phyloP scores from a whole-genome alignment of 1,140 invertebrate genomes.

The Atopsyche davidsoni region DNA sequence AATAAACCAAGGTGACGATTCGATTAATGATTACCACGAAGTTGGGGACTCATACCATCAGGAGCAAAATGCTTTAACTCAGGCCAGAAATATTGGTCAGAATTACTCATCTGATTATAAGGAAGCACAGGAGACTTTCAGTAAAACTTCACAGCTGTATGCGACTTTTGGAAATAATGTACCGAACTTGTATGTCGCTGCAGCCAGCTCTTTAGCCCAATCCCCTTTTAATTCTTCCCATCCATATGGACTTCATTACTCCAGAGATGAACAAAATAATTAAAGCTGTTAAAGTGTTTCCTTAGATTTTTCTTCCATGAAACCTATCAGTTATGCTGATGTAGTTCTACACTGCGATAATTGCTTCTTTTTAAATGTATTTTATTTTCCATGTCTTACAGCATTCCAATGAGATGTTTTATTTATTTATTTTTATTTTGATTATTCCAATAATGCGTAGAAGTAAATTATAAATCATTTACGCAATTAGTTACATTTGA shows the following conservation, averaged over 20 bases:
- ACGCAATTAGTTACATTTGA: too few species aligned
- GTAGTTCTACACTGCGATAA: too few species aligned
- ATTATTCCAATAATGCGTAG: too few species aligned
- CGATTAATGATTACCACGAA: slow-evolving; percentile 11
- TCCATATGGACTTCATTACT: slow-evolving; percentile 23
- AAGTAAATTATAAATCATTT: too few species aligned
- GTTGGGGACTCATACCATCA: slow-evolving; percentile 7
- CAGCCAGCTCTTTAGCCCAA: slow-evolving; percentile 3
- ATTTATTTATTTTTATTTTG: too few species aligned
- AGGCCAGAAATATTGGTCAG: slow-evolving; percentile 8
- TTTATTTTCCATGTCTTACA: too few species aligned
- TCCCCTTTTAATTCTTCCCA: slow-evolving; percentile 16
- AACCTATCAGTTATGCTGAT: too few species aligned
- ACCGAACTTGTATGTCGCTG: slow-evolving; percentile 9
- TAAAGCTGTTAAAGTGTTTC: slow-evolving; percentile 1
- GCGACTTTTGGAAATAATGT: slow-evolving; percentile 16
- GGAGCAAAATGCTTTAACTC: slow-evolving; percentile 8
- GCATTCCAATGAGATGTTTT: too few species aligned
- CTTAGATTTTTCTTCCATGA: too few species aligned
- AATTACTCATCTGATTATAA: slow-evolving; percentile 19
- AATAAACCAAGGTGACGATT: slow-evolving; percentile 1
- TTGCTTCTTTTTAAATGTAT: too few species aligned
- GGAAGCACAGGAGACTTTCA: slow-evolving; percentile 19
- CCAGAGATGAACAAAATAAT: slow-evolving; percentile 15
- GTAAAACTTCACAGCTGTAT: slow-evolving; percentile 21